These are phyloP conservation scores for Acleris holmiana DNA, from an alignment of 2,888 invertebrate species.

Conservation along the genomic window DNA sequence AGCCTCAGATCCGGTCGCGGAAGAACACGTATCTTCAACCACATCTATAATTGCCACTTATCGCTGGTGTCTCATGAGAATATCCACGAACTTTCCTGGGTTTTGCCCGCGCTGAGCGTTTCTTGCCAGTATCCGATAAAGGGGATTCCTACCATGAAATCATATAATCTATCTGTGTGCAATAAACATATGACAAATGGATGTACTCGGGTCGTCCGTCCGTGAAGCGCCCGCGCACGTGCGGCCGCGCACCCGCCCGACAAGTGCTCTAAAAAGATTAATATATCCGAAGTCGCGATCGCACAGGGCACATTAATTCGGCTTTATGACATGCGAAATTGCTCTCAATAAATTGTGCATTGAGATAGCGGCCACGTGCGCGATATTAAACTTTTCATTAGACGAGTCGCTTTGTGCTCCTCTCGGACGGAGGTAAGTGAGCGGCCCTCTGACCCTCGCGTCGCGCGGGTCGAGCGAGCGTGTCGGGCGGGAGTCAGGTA, in stretches of 20 bases:
- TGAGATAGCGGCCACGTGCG: constrained; percentile 69
- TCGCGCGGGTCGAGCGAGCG: constrained; percentile 43
- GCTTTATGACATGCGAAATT: constrained; percentile 84
- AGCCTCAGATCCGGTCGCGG: too few species aligned
- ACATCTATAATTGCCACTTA: too few species aligned
- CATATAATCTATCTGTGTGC: too few species aligned
- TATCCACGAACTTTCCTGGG: too few species aligned
- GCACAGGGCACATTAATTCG: constrained; percentile 66
- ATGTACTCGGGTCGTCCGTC: background rate
- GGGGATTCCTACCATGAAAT: too few species aligned
- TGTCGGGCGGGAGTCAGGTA: background rate
- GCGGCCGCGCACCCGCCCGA: constrained; percentile 2
- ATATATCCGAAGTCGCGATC: constrained; percentile 38
- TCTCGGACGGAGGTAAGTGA: background rate
- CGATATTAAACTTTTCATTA: constrained; percentile 81
- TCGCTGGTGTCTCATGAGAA: too few species aligned
- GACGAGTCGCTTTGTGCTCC: constrained; percentile 40
- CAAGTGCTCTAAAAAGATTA: constrained; percentile 38
- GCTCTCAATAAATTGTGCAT: constrained; percentile 78
- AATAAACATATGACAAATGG: too few species aligned
- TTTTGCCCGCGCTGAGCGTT: too few species aligned
- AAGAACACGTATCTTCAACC: too few species aligned
- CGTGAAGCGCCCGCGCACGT: constrained; percentile 15
- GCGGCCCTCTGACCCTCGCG: constrained; percentile 38
- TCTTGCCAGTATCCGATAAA: too few species aligned